phyloP scores from a whole-genome alignment of 1,140 invertebrate genomes.

The Nasonia longicornis region DNA sequence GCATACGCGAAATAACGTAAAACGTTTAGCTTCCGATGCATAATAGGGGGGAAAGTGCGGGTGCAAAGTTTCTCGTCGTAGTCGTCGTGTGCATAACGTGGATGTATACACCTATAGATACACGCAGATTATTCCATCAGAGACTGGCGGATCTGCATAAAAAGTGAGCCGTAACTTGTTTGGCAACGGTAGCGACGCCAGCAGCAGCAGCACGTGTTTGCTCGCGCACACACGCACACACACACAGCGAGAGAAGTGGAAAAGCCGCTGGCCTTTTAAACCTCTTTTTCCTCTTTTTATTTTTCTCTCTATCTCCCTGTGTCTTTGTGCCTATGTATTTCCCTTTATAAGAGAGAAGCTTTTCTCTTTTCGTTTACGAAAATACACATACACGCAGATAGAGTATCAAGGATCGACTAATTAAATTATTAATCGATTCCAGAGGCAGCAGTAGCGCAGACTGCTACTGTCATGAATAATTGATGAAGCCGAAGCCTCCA shows the following conservation, averaged over 20 bases:
- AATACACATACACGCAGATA: background rate
- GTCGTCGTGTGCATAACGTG: background rate
- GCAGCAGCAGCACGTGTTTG: constrained; percentile 11
- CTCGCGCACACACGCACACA: background rate
- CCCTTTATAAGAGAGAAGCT: background rate
- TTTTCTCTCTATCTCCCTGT: background rate
- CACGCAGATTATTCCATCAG: constrained; percentile 6
- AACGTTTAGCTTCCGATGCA: too few relatives aligned
- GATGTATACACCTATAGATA: background rate
- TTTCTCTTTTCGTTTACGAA: too few relatives aligned
- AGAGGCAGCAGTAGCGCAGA: background rate
- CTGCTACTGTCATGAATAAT: constrained; percentile 32
- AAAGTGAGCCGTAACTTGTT: constrained; percentile 26
- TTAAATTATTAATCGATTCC: constrained; percentile 30
- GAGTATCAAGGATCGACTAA: background rate
- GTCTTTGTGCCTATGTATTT: background rate
- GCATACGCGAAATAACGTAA: background rate
- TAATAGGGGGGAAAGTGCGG: too few relatives aligned
- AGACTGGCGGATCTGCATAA: constrained; percentile 16
- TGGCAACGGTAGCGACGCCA: constrained; percentile 13
- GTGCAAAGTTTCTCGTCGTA: background rate
- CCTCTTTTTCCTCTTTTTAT: background rate
- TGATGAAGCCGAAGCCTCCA: constrained; percentile 8
- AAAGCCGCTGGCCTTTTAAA: constrained; percentile 3
- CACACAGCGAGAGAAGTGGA: background rate